Evolutionary conservation across 2,797 vertebrate genomes (phyloP), one percentile per base, ranked within the genome.

Genomic region (Brotula barbata): DNA sequence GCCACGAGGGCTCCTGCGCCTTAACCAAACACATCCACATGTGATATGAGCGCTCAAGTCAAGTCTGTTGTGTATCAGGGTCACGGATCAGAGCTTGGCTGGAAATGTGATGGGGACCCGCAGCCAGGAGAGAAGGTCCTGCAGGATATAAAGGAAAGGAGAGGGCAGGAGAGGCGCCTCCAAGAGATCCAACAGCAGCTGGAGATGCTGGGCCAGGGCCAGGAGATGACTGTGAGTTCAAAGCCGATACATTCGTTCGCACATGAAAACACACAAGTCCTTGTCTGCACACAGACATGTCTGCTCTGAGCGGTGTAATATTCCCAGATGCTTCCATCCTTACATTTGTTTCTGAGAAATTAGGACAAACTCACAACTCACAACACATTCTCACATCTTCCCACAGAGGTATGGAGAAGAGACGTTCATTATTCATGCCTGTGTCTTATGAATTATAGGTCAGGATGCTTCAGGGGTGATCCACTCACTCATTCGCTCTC

Each of bases 171-270:
- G 86, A 89, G 76, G 58, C 91, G 92, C 22, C 90, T 98, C 74
- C 91, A 75, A 81, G 92, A 94, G 77, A 97, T 98, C 77, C 91
- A 97, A 78, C 89, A 89, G 73, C 92, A 95, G 68, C 92, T 98
- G 89, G 91, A 92, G 83, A 85, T 79, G 39, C 86, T 97, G 74
- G 87, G 78, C 50, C 82, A 52, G 21, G 45, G 79, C 79, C 88
- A 89, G 57, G 78, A 88, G 50, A 84, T 73, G 82, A 80, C 71
- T 53, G 88, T 92, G 82, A 89, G 90, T 91, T 88, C 78, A 87
- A 80, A 89, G 88, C 68, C 72, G 34, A 6, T 36, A 14, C 34
- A 10, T 36, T 36, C 9, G 34, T 36, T 36, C 34, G 9, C 62
- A 76, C 16, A 23, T 43, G 73, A 54, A 16, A 64, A 63, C 67